phyloP scores from a whole-genome alignment of 2,113 vertebrate genomes.

The Daboia siamensis region DNA sequence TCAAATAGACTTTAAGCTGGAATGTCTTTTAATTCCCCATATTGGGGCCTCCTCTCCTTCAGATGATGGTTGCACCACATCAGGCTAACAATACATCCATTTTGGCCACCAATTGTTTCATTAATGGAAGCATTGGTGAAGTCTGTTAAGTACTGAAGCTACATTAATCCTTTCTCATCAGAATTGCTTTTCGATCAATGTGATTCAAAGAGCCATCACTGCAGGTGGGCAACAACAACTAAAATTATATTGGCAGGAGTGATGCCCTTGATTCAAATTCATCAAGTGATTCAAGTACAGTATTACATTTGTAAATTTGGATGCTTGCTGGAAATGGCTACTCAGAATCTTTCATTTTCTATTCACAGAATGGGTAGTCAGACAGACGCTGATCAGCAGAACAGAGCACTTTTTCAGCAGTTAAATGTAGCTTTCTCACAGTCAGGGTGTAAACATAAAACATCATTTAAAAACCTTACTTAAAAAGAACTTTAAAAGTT shows the following conservation, averaged over 20 bases:
- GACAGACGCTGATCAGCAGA: neutral
- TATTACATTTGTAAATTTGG: neutral
- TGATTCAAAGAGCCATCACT: neutral
- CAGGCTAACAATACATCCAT: neutral
- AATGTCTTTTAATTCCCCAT: neutral
- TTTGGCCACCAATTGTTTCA: neutral
- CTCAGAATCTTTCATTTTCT: neutral
- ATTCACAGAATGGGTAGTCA: neutral
- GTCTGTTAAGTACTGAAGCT: neutral
- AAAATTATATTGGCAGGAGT: neutral
- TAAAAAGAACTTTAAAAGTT: slow-evolving; percentile 25
- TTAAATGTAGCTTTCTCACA: neutral
- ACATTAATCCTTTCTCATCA: neutral
- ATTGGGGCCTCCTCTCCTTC: neutral
- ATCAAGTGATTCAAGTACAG: neutral
- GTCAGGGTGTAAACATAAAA: slow-evolving; percentile 19
- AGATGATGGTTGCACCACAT: neutral
- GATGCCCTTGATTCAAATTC: neutral
- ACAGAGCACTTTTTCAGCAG: neutral
- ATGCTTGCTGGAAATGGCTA: neutral
- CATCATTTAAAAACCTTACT: neutral
- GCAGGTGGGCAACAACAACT: neutral
- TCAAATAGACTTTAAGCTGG: neutral
- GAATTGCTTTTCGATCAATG: neutral
- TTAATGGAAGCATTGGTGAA: neutral